Evolutionary conservation across 2,888 invertebrate genomes (phyloP).

Genomic region (Synanthedon tipuliformis): DNA sequence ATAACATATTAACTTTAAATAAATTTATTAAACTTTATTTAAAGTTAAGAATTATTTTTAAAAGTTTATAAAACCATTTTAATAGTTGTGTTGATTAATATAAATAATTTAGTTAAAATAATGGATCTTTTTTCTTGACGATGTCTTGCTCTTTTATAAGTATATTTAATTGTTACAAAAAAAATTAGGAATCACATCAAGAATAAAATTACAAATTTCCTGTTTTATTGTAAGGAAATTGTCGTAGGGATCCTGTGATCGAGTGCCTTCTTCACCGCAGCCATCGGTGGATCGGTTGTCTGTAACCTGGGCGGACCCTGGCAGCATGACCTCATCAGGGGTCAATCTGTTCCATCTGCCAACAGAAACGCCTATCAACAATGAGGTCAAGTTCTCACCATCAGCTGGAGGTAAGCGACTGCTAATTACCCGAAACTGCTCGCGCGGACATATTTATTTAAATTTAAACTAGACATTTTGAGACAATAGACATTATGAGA

Average conservation of each 20-base stretch:
- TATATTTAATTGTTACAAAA: too few species aligned
- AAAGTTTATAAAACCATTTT: too few species aligned
- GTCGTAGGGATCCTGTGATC: conserved; percentile 45
- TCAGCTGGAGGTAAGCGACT: conserved; percentile 19
- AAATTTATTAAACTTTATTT: too few species aligned
- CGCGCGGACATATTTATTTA: background rate
- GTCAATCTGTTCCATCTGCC: conserved; percentile 56
- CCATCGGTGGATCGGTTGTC: conserved; percentile 78
- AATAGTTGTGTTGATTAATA: too few species aligned
- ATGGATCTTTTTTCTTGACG: too few species aligned
- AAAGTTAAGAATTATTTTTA: too few species aligned
- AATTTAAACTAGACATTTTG: background rate
- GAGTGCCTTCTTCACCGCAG: conserved; percentile 74
- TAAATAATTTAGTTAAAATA: too few species aligned
- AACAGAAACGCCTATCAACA: conserved; percentile 42
- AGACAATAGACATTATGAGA: too few species aligned
- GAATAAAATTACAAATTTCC: too few species aligned
- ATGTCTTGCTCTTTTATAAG: too few species aligned
- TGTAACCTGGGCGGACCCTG: conserved; percentile 77
- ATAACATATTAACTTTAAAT: too few species aligned
- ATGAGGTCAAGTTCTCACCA: conserved; percentile 59
- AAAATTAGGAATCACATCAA: too few species aligned
- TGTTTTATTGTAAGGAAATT: background rate
- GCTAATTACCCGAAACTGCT: background rate
- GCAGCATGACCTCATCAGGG: conserved; percentile 60